Base-by-base conservation (phyloP, 1,140 invertebrate species). In the Drosophila guanche region DNA sequence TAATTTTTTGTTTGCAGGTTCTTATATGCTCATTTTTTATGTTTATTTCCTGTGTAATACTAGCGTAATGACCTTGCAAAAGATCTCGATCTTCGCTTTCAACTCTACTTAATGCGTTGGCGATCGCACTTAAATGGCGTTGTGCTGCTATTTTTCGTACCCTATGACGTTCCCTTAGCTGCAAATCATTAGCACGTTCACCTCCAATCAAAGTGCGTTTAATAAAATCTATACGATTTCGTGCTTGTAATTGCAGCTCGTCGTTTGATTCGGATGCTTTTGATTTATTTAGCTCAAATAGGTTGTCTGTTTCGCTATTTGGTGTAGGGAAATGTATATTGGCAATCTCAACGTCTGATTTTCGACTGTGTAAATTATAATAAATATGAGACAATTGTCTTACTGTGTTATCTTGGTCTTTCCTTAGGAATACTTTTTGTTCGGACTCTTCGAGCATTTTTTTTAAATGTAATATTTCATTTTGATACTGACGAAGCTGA, bases 401-500 rank as follows among this genome's bases (percentile, higher is more conserved):
- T 54, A 37, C 12, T 12, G 10, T 37, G 10, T 12, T 37, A 37
- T 37, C 10, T 25, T 46, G 10, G 12, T 8, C 7, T 10, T n/a
- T 27, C 43, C 25, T 61, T 6, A 47, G 2, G 33, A 22, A 2
- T 3, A 43, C 14, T 10, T 59, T 51, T 14, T 70, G 56, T 16
- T 79, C 72, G 60, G 76, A 74, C 63, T 88, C 45, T 56, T 94
- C 93, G 0, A 98, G 92, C 56, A 97, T 91, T 68, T 94, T 93
- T 60, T 94, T 94, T 2, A 98, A 92, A 56, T 95, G 93, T 51
- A 96, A 93, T 27, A 98, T 95, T 91, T 98, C 97, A 73, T 97
- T 93, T 88, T 98, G 97, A 90, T 98, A 98, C 86, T 98, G 94
- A 23, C 96, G 92, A 0, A 98, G 92, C 72, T 98, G 93, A 4